Evolutionary conservation across 37 sponge, comb jelly and placozoan species (phyloP), one percentile per base, ranked within the genome.

Genomic region (Aplysina aerophoba): DNA sequence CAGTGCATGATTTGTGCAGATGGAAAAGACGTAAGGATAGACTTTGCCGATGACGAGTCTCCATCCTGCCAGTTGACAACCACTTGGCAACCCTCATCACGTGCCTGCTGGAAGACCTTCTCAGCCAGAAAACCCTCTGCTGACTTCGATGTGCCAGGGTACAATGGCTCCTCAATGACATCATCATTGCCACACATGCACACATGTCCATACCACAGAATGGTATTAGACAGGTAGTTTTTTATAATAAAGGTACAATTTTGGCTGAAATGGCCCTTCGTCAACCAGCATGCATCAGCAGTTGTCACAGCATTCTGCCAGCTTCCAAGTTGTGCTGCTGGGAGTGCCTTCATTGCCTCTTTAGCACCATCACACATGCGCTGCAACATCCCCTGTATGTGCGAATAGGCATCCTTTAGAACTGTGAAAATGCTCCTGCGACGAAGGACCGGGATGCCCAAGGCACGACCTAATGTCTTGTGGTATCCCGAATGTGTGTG

Each of bases 81-180:
- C 5, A 74, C 39, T 13, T 74, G 11, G 8, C 37, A 36, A 4
- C 85, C 85, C 68, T 85, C 85, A 6, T 80, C 63, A 38, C 80
- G 80, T 15, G 85, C 85, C 65, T 15, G 12, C 27, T 74, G 38
- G n/a, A 87, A 87, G 6, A 30, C 28, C 15, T 25, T 67, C n/a
- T n/a, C n/a, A 16, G 87, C 81, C 22, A 75, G 64, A 87, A 68
- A 58, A 4, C 86, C 86, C 39, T 86, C 86, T 30, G 86, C 80
- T 24, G 59, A 50, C 25, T 86, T 86, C 4, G 80, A 55, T 58
- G 85, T 85, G 5, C 85, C 85, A 20, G 28, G 62, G 79, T 74
- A 85, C 30, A 85, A 41, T n/a, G 30, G 55, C n/a, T 85, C 85
- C 50, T 85, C 34, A 8, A 84, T 69, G 13, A 84, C 28, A 28